phyloP scores from a whole-genome alignment of 2,888 invertebrate species.

The Unio delphinus region DNA sequence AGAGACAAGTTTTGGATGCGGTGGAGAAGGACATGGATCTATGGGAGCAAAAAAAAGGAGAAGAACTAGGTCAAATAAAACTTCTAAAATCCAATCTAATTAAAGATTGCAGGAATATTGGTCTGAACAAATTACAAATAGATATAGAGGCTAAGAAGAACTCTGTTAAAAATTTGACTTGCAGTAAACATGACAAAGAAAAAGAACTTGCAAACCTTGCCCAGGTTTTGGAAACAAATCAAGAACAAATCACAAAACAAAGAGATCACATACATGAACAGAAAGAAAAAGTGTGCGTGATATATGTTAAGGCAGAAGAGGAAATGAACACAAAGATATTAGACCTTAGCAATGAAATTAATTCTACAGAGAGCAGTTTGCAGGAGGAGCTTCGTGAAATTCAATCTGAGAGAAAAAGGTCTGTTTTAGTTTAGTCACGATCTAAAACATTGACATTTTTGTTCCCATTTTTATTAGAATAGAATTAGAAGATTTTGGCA shows the following conservation, averaged over 20 bases:
- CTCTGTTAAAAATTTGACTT: slow-evolving; percentile 20
- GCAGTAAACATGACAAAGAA: slow-evolving; percentile 23
- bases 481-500: too few relatives aligned
- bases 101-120: slow-evolving; percentile 40
- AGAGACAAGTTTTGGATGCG: slow-evolving; percentile 50
- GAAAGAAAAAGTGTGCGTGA: slow-evolving; percentile 17
- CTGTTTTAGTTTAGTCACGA: slow-evolving; percentile 1
- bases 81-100: slow-evolving; percentile 74
- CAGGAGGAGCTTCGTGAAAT: slow-evolving; percentile 43
- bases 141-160: slow-evolving; percentile 29
- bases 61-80: slow-evolving; percentile 29
- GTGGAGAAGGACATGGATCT: slow-evolving; percentile 62
- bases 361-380: slow-evolving; percentile 37
- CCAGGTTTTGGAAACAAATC: slow-evolving; percentile 18
- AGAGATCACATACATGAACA: slow-evolving; percentile 27
- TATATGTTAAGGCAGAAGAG: slow-evolving; percentile 23
- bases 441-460: too few relatives aligned
- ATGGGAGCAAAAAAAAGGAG: slow-evolving; percentile 75
- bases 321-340: slow-evolving; percentile 34
- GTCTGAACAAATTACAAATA: slow-evolving; percentile 26
- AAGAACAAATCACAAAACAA: slow-evolving; percentile 12
- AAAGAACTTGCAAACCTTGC: slow-evolving; percentile 20
- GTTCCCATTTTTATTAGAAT: too few relatives aligned
- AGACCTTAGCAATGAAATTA: slow-evolving; percentile 46
- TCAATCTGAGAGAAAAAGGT: slow-evolving; percentile 54